Evolutionary conservation across 2,797 vertebrate genomes (phyloP).

Genomic region (Myotis daubentonii): DNA sequence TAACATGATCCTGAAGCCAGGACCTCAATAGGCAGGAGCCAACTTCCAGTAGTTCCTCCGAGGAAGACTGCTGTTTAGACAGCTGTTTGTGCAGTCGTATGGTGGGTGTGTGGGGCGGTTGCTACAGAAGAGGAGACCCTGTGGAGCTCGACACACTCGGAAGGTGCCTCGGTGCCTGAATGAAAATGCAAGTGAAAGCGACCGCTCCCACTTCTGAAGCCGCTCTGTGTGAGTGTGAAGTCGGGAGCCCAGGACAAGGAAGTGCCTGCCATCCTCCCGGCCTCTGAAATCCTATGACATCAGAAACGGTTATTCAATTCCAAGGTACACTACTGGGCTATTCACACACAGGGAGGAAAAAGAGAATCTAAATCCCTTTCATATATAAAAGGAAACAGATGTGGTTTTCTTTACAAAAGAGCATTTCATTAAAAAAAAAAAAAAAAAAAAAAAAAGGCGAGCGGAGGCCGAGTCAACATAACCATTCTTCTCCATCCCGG

Average conservation of each 20-base stretch:
- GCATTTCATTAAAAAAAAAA: slow-evolving; percentile 87
- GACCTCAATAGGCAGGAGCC: background rate
- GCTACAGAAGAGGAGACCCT: background rate
- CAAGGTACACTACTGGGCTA: slow-evolving; percentile 65
- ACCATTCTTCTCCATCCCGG: slow-evolving; percentile 88
- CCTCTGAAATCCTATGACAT: slow-evolving; percentile 41
- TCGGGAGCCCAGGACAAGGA: slow-evolving; percentile 17
- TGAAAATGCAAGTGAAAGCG: background rate
- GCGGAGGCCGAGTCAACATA: slow-evolving; percentile 86
- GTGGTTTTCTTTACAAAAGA: slow-evolving; percentile 88
- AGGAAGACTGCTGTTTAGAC: background rate
- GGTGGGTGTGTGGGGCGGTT: background rate
- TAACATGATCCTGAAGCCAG: background rate
- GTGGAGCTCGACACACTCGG: background rate
- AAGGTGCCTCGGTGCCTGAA: background rate
- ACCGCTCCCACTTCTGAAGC: background rate
- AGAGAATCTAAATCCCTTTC: slow-evolving; percentile 83
- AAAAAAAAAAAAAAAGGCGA: slow-evolving; percentile 79
- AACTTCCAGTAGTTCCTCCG: accelerated
- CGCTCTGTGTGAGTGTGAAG: background rate
- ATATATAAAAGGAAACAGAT: slow-evolving; percentile 85
- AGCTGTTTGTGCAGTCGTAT: background rate
- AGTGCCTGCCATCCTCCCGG: slow-evolving; percentile 34
- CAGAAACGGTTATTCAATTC: slow-evolving; percentile 68
- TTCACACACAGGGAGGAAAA: slow-evolving; percentile 62